Evolutionary conservation across 1,140 invertebrate genomes (phyloP).

Genomic region (Lepidurus couesii): DNA sequence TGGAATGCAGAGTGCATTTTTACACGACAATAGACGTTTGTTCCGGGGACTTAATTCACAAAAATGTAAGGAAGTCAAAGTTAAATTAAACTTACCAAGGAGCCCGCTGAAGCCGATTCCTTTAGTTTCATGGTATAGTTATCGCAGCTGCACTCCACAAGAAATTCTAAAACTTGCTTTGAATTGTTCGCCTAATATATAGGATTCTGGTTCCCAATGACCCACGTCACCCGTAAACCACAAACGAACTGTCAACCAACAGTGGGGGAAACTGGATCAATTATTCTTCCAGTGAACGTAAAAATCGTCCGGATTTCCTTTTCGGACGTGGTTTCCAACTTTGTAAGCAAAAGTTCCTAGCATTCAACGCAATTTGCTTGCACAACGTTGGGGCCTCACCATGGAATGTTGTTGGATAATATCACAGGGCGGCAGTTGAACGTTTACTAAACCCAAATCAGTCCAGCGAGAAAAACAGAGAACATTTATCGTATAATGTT

Average conservation of each 20-base stretch:
- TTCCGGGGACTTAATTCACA: background rate
- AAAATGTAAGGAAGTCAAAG: background rate
- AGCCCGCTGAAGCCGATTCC: background rate
- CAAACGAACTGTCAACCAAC: background rate
- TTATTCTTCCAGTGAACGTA: background rate
- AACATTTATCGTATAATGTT: background rate
- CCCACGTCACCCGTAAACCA: background rate
- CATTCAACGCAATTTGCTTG: background rate
- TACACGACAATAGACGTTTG: too few species aligned
- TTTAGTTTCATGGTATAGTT: background rate
- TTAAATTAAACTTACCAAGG: background rate
- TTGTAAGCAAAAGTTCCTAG: background rate
- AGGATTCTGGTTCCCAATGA: background rate
- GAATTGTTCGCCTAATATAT: constrained; percentile 1
- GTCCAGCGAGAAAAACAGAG: background rate
- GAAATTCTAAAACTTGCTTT: background rate
- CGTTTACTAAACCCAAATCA: background rate
- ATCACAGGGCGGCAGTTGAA: background rate
- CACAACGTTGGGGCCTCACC: background rate
- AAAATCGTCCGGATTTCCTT: background rate
- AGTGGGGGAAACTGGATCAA: background rate
- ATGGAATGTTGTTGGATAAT: background rate
- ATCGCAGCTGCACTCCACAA: background rate
- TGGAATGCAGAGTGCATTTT: too few species aligned
- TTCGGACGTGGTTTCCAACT: background rate